phyloP scores from a whole-genome alignment of 2,888 invertebrate species.

The Cordilura impudica region DNA sequence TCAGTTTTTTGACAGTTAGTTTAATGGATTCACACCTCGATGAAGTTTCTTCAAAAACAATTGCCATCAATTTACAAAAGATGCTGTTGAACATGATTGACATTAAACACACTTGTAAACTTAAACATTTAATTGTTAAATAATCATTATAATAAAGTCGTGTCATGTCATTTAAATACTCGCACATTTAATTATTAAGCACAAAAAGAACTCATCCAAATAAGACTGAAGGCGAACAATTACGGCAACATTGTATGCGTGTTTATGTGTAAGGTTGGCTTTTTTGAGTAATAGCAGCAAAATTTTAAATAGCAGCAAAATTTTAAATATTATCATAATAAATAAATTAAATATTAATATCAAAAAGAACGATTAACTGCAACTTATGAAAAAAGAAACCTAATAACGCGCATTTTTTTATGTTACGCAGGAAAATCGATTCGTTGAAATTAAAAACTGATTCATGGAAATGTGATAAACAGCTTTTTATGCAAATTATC shows the following conservation, averaged over 20 bases:
- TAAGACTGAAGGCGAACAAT: not conserved
- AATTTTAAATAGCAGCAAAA: slow-evolving; percentile 1
- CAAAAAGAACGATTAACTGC: not conserved
- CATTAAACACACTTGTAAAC: slow-evolving; percentile 10
- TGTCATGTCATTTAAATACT: slow-evolving; percentile 51
- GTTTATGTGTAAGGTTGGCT: not conserved
- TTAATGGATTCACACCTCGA: slow-evolving; percentile 22
- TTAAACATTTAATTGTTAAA: slow-evolving; percentile 38
- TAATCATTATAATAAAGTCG: slow-evolving; percentile 49
- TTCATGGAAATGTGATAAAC: slow-evolving; percentile 39
- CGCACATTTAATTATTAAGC: slow-evolving; percentile 55
- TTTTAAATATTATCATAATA: slow-evolving; percentile 33
- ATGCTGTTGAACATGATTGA: not conserved
- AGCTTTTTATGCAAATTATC: slow-evolving; percentile 44
- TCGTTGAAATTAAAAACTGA: slow-evolving; percentile 38
- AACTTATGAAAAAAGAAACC: not conserved
- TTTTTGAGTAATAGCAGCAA: not conserved
- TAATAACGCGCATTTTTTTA: no score
- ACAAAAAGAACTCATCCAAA: not conserved
- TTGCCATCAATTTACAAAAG: slow-evolving; percentile 9
- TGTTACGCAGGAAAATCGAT: no score
- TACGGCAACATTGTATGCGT: not conserved
- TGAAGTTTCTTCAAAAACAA: slow-evolving; percentile 1
- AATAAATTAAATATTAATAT: slow-evolving; percentile 19
- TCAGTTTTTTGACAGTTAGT: slow-evolving; percentile 23